Conservation (phyloP, 2,797 vertebrate species). For the Cebuella pygmaea region DNA sequence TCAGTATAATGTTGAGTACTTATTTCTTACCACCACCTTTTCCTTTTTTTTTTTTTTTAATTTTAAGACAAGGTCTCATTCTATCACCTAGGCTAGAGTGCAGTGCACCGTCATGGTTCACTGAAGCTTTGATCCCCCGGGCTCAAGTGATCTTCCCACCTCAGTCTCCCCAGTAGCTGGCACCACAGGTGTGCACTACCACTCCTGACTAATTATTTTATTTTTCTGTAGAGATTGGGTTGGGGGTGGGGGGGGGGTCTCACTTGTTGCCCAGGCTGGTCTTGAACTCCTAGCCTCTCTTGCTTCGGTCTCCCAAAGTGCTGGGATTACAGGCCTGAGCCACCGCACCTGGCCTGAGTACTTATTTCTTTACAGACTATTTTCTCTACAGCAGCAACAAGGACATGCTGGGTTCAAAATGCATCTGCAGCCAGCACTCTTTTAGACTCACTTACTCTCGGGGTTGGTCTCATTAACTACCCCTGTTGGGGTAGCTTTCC, state of each 20-base stretch:
- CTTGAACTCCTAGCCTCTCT: not conserved
- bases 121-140: not conserved
- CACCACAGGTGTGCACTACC: not conserved
- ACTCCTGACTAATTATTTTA: not conserved
- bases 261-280: not conserved
- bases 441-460: not conserved
- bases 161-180: not conserved
- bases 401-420: not conserved
- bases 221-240: not conserved
- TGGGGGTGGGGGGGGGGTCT: not conserved
- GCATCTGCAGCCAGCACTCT: not conserved
- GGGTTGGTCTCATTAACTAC: not conserved
- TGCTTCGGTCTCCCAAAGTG: no score
- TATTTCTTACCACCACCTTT: not conserved
- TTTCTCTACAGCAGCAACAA: not conserved
- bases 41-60: not conserved
- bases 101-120: not conserved
- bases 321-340: no score
- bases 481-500: not conserved
- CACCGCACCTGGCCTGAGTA: no score
- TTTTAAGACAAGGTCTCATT: not conserved
- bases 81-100: not conserved
- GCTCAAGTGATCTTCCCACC: not conserved
- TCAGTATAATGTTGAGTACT: not conserved
- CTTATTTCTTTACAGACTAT: not conserved